Conservation (phyloP, 2,888 invertebrate species). For the Dolichomitus sp. region DNA sequence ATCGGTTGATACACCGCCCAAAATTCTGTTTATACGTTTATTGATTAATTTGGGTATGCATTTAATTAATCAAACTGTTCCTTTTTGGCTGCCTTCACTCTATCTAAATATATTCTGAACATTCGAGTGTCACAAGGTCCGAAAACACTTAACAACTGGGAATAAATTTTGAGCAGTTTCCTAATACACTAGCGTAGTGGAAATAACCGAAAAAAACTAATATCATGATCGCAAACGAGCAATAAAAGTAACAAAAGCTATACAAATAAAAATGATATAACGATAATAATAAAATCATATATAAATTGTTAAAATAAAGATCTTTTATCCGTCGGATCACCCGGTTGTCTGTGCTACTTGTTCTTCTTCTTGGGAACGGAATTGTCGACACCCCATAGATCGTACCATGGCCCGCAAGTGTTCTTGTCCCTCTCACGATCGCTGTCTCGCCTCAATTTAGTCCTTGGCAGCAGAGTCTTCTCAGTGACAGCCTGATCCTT, state of each 20-base stretch:
- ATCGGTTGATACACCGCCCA: no score
- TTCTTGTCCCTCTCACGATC: conserved; percentile 87
- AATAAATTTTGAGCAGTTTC: conserved; percentile 10
- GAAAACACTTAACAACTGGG: conserved; percentile 7
- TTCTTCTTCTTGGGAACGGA: conserved; percentile 88
- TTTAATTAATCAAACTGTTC: neutral
- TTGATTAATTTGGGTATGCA: neutral
- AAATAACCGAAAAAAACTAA: conserved; percentile 23
- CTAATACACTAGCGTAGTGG: neutral
- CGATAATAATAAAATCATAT: conserved; percentile 42
- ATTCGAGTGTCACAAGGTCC: conserved; percentile 51
- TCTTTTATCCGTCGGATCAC: conserved; percentile 2
- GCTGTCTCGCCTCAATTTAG: conserved; percentile 89
- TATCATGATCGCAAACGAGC: conserved; percentile 28
- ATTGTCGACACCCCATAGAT: conserved; percentile 93
- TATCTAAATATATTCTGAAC: conserved; percentile 16
- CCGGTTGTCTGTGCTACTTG: conserved; percentile 72
- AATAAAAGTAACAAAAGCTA: conserved; percentile 52
- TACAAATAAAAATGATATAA: conserved; percentile 41
- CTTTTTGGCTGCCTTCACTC: neutral
- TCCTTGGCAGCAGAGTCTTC: conserved; percentile 89
- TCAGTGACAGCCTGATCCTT: conserved; percentile 89
- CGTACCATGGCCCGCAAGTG: conserved; percentile 96
- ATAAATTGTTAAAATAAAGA: conserved; percentile 1
- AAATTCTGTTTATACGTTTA: neutral